Evolutionary conservation across 1,140 invertebrate genomes (phyloP).

Genomic region (Mactra quadrangularis): DNA sequence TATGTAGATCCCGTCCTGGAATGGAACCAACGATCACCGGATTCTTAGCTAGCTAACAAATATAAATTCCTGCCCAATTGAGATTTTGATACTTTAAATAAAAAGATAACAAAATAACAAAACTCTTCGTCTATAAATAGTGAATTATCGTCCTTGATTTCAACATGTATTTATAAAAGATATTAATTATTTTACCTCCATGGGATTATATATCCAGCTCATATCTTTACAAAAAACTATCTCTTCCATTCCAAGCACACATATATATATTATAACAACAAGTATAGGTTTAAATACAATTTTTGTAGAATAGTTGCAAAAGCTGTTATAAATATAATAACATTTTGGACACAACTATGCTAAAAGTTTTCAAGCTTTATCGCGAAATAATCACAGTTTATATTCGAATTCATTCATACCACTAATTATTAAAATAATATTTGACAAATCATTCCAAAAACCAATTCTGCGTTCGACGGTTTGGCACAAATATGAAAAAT

Average conservation of each 20-base stretch:
- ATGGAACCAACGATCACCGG: no score
- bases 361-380: slow-evolving; percentile 1
- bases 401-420: slow-evolving; percentile 15
- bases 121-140: no score
- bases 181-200: slow-evolving; percentile 12
- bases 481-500: slow-evolving; percentile 40
- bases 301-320: background rate
- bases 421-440: background rate
- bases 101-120: no score
- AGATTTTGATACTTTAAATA: no score
- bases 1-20: no score
- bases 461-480: background rate
- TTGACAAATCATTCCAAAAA: background rate
- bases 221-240: slow-evolving; percentile 39
- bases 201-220: background rate
- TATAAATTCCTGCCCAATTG: no score
- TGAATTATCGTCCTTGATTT: no score
- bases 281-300: slow-evolving; percentile 1
- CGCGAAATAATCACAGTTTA: slow-evolving; percentile 6
- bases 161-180: no score
- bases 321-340: slow-evolving; percentile 7
- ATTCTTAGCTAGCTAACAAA: no score
- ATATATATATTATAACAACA: slow-evolving; percentile 1
- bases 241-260: background rate
- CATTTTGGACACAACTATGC: background rate